Base-by-base conservation (phyloP, 2,113 vertebrate species). In the Prunella fulvescens region DNA sequence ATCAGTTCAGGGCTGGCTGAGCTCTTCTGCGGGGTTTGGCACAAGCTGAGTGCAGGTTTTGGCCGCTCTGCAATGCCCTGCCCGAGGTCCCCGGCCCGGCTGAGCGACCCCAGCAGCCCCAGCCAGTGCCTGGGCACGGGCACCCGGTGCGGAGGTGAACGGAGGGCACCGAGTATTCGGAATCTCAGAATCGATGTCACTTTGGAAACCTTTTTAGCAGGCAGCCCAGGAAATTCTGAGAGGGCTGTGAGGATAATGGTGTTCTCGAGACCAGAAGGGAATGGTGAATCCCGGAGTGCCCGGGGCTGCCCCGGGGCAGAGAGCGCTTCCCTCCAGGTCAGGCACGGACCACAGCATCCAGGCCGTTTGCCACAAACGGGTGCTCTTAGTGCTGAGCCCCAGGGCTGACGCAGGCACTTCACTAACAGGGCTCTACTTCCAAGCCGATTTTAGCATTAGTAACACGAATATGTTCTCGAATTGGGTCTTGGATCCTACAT, bases 31-130 rank as follows among this genome's bases (percentile, higher is more conserved):
- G 35, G 14, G 14, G 12, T 19, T 58, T 10, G 39, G 37, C 84
- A 29, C 25, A 17, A 22, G 4, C 25, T 16, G 10, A 1, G 2
- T 1, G 61, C 37, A 1, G 12, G 4, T 13, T 20, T 48, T 40
- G 19, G 39, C 24, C 19, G 23, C 33, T 25, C 35, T 4, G 4
- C 24, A 5, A 1, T 4, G 26, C 1, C 2, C 12, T 62, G 45
- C 12, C 44, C 2, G 10, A 14, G 31, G 25, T 1, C 3, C 40
- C 0, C 5, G 5, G 54, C 15, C 45, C 8, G 3, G 13, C 53
- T 10, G 51, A 53, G 51, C 26, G 26, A 16, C 50, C 50, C 26
- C 50, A 37, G 47, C 48, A 28, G 50, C 48, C 12, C 8, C 47
- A 22, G 47, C 14, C 50, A 10, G 14, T 7, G 29, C 53, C 53